Percentiles rank a stretch among this genome's conserved stretches.
phyloP scores from a whole-genome alignment of 2,888 invertebrate species.

The Noctuana brunneofusca region DNA sequence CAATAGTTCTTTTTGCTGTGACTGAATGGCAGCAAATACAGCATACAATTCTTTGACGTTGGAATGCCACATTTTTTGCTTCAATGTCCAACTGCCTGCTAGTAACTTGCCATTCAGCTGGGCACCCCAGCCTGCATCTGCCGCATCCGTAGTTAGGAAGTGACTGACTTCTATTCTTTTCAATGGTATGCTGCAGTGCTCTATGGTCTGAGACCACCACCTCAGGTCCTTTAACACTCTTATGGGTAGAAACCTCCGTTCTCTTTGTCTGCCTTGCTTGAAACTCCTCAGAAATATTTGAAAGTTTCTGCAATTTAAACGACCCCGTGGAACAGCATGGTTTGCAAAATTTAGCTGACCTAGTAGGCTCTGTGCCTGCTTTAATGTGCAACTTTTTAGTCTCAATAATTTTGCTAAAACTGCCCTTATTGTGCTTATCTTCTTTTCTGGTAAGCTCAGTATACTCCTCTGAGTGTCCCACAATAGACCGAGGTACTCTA shows the following conservation, averaged over 20 bases:
- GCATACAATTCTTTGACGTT: neutral
- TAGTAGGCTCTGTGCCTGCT: neutral
- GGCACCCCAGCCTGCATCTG: slow-evolving; percentile 1
- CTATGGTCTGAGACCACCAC: neutral
- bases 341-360: neutral
- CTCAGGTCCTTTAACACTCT: neutral
- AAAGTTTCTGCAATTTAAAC: neutral
- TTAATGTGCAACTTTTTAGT: neutral
- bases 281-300: neutral
- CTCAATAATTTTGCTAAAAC: too few species aligned
- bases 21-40: neutral
- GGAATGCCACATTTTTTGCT: neutral
- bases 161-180: neutral
- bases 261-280: neutral
- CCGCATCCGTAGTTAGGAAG: slow-evolving; percentile 34
- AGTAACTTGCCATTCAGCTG: neutral
- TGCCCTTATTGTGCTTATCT: too few species aligned
- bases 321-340: neutral
- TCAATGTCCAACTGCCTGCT: neutral
- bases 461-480: too few species aligned
- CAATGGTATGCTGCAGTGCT: neutral
- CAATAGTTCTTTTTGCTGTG: neutral
- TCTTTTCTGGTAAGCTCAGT: too few species aligned
- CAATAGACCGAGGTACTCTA: too few species aligned
- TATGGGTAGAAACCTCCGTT: neutral